Evolutionary conservation across 2,888 invertebrate species (phyloP), one percentile per base, ranked within the genome.

Genomic region (Neoaliturus tenellus): DNA sequence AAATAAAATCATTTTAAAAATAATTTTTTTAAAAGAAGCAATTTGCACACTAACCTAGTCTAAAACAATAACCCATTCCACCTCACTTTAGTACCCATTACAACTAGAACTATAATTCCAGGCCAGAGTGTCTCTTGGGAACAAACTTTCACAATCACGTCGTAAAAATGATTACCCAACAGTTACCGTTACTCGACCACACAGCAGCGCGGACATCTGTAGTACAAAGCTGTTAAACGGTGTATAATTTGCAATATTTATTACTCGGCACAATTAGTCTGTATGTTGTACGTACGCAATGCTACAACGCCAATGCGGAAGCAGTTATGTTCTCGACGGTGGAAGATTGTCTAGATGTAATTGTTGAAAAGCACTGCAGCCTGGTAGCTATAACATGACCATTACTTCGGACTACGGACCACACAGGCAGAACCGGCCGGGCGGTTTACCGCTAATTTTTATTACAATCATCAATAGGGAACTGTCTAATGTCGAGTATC

Each of bases 321-420:
- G 62, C 28, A 3, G 20, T 14, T 55, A 23, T 55, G 55, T 23
- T n/a, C 48, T 14, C 25, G 55, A 5, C 12, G 25, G 14, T 8
- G 44, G 8, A 17, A 62, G 62, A 28, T 28, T 31, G 62, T 62
- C 23, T 20, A 51, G 51, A 62, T 62, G 62, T 62, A 62, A 62
- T 62, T 62, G 62, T 25, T 62, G 51, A 51, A 51, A 62, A 62
- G 62, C 31, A 14, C 62, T 28, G 62, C 62, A 62, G 62, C 31
- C 62, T 31, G 6, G n/a, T 20, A 6, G 31, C 4, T 0, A 14
- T 14, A 31, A 28, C 28, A 62, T 62, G 31, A 62, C 62, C 28
- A 28, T 28, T 4, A 0, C 17, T 14, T 62, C 20, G 28, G 3
- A 17, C 62, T 31, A 14, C 28, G 0, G 62, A 62, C 62, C 62